Base-by-base conservation (phyloP, 2,888 invertebrate genomes). In the Apotomis turbidana region DNA sequence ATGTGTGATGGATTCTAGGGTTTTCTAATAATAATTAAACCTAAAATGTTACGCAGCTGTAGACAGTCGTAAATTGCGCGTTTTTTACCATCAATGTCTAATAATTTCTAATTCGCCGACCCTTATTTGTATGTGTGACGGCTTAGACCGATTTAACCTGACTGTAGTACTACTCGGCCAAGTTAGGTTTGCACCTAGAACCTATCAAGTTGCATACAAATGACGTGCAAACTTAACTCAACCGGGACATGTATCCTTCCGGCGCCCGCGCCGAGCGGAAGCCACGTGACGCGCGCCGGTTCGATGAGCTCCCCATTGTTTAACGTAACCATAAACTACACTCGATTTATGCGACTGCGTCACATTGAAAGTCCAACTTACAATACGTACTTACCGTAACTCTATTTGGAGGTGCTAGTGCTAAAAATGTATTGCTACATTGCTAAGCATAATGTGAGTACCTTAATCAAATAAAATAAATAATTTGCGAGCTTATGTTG, bases 231-330 rank as follows among this genome's bases (percentile, higher is more conserved):
- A 49, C 10, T 49, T 49, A 49, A 49, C 9, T 10, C 10, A 49
- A 49, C 49, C 49, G 49, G 49, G 49, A 49, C 9, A 49, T 49
- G 70, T 71, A 59, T 73, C 74, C 74, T 74, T 74, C 74, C 74
- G 71, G 55, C 52, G 69, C 57, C 63, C 71, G 74, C 66, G 72
- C 71, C 66, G 58, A 75, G 74, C 72, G 73, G 63, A 70, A 77
- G 77, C 77, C 75, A 74, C 76, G 77, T 75, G 77, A 76, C 72
- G 80, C 77, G 79, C 80, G 79, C 80, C 69, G 74, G 62, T 77
- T 78, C 83, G 80, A 80, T 79, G 81, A 83, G 83, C 83, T 82
- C 83, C 78, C 89, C 85, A 89, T 88, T 88, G 90, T 89, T 86
- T 59, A 64, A 61, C 36, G 83, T 81, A 84, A 78, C 86, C 86